These are phyloP conservation scores for Chrysocyon brachyurus DNA, from an alignment of 2,797 vertebrate species.

Conservation along the genomic window DNA sequence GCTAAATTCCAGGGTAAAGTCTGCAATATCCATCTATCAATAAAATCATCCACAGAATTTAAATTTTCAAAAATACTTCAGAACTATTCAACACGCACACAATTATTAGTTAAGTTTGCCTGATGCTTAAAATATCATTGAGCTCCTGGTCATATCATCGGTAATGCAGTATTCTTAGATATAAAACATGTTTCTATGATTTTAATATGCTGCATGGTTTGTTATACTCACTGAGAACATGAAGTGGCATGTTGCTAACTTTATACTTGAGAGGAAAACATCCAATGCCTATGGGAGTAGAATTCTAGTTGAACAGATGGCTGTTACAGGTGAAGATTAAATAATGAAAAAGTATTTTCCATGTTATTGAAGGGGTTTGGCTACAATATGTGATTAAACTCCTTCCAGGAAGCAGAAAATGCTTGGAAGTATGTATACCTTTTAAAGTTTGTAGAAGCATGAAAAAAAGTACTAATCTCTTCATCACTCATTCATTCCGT, in stretches of 20 bases:
- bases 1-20: not conserved
- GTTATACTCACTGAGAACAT: conserved; percentile 27
- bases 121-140: not conserved
- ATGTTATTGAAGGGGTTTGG: not conserved
- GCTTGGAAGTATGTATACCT: not conserved
- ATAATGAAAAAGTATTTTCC: not conserved
- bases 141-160: not conserved
- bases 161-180: not conserved
- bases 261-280: conserved; percentile 12
- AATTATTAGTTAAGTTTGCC: not conserved
- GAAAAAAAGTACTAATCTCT: conserved; percentile 8
- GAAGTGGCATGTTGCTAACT: conserved; percentile 10
- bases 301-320: conserved; percentile 54
- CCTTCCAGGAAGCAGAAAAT: not conserved
- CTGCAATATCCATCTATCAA: not conserved
- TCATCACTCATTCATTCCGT: not conserved
- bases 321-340: conserved; percentile 26
- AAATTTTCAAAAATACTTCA: conserved; percentile 22
- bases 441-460: not conserved
- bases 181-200: not conserved
- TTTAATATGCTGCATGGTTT: not conserved
- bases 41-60: not conserved
- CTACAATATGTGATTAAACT: not conserved
- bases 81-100: not conserved
- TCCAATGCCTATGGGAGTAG: not conserved